Evolutionary conservation across 2,888 invertebrate genomes (phyloP).

Genomic region (Drosophila mimica): DNA sequence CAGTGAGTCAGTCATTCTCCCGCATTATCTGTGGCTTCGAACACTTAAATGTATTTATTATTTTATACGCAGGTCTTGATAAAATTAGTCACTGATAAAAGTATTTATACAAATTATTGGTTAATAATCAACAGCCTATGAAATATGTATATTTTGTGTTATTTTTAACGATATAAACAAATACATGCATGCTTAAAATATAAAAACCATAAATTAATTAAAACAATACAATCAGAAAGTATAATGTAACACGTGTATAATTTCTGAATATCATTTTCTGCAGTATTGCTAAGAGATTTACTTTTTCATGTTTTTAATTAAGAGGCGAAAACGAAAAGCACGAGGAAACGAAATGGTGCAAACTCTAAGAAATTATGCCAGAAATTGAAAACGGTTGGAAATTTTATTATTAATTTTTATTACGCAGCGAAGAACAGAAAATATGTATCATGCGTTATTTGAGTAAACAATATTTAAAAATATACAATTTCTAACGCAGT

Average conservation of each 20-base stretch:
- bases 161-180: not conserved
- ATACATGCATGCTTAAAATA: not conserved
- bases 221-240: not conserved
- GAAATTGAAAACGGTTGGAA: not conserved
- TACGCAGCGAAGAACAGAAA: not conserved
- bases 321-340: not conserved
- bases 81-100: not conserved
- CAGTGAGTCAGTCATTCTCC: conserved; percentile 44
- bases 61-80: not conserved
- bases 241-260: no score
- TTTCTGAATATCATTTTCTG: not conserved
- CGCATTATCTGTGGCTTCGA: no score
- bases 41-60: no score
- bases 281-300: no score
- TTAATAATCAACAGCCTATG: not conserved
- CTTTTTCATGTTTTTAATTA: not conserved
- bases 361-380: not conserved
- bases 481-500: not conserved
- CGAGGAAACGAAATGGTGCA: not conserved
- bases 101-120: not conserved
- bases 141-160: not conserved
- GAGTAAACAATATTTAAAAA: not conserved
- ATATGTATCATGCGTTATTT: not conserved
- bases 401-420: not conserved
- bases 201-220: not conserved